Base-by-base conservation (phyloP, 2,888 invertebrate species). In the Drosophila tanythrix region DNA sequence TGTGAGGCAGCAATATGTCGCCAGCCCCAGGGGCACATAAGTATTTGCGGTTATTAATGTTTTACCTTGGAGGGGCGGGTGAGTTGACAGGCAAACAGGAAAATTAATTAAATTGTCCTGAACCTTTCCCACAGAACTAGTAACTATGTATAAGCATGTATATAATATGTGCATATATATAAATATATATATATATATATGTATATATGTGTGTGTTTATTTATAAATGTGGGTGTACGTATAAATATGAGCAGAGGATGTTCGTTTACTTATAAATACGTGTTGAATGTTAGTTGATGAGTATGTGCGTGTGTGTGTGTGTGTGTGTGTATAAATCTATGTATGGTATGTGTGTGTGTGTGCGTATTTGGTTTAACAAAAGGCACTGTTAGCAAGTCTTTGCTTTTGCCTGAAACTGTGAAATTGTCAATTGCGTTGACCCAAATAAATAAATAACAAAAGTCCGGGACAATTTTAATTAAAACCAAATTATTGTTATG, bases 401-500 rank as follows among this genome's bases (percentile, higher is more conserved):
- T 67, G 64, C 33, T 57, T 59, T 66, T 59, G 61, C 18, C 52
- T 27, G 46, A 56, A 68, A 68, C 61, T 69, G 64, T 70, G 53
- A 73, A 79, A 76, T 68, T 86, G 76, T 77, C 83, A 74, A 74
- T 77, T 80, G 82, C 69, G 70, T 74, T 74, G 78, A 78, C 79
- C 83, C 70, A 79, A 84, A 88, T 82, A 84, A 79, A 81, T 78
- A 82, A 86, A 82, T 74, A 76, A 74, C 69, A 79, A 73, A 79
- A 70, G 58, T 43, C 65, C 68, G 58, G 73, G 58, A 84, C 81
- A 78, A 67, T 75, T 82, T 83, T 83, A 88, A 83, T 88, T 83
- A 85, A 87, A 85, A 75, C 80, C 68, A 79, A 84, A 88, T 88
- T 88, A 85, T 88, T 82, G 74, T 75, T 74, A 85, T 85, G 85